phyloP scores from a whole-genome alignment of 2,888 invertebrate genomes.

The Mycalesis mineus region DNA sequence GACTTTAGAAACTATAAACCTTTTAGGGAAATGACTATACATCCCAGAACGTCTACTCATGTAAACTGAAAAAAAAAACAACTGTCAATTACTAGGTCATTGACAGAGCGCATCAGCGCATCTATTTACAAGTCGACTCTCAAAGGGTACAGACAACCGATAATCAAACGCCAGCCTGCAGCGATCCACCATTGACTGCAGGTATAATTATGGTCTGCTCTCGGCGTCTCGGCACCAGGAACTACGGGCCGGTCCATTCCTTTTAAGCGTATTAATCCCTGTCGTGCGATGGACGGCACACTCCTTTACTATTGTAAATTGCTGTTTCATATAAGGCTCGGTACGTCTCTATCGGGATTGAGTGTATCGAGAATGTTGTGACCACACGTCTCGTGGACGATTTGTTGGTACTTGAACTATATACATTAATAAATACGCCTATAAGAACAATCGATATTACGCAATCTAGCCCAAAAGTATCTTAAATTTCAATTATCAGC shows the following conservation, averaged over 20 bases:
- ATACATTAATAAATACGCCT: too few relatives aligned
- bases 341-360: conserved; percentile 60
- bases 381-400: too few relatives aligned
- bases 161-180: conserved; percentile 28
- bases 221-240: conserved; percentile 27
- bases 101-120: conserved; percentile 23
- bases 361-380: conserved; percentile 15
- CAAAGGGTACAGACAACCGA: conserved; percentile 29
- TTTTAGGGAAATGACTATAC: too few relatives aligned
- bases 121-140: conserved; percentile 18
- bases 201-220: conserved; percentile 31
- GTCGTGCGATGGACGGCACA: conserved; percentile 50
- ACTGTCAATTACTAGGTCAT: conserved; percentile 13
- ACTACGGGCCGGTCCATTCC: conserved; percentile 30
- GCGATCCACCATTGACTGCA: conserved; percentile 31
- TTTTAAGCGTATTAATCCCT: conserved; percentile 44
- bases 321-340: conserved; percentile 36
- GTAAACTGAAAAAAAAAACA: too few relatives aligned
- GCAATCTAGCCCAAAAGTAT: too few relatives aligned
- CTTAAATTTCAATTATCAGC: too few relatives aligned
- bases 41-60: too few relatives aligned
- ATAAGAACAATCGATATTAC: too few relatives aligned
- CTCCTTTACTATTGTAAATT: conserved; percentile 58
- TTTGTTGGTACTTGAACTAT: too few relatives aligned
- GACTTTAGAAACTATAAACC: too few relatives aligned